Conservation (phyloP, 2,113 vertebrate species). For the Pomatostomus ruficeps region DNA sequence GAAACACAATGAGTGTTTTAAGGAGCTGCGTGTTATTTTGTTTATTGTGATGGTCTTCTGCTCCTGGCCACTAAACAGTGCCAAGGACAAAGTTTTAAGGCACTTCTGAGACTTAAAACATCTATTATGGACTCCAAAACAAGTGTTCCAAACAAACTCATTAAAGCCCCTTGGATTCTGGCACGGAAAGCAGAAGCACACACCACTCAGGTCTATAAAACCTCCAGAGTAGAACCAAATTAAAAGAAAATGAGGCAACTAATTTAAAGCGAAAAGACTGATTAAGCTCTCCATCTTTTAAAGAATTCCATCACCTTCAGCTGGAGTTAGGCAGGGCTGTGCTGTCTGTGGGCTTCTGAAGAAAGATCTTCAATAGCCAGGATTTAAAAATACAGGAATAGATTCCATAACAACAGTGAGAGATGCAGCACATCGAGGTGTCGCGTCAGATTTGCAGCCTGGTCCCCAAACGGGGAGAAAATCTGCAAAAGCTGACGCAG, state of each 20-base stretch:
- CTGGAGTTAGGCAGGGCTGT: background rate
- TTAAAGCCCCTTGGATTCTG: background rate
- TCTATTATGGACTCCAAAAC: background rate
- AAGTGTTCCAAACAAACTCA: background rate
- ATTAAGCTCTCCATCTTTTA: background rate
- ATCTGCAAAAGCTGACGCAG: background rate
- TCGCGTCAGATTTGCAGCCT: background rate
- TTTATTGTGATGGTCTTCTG: background rate
- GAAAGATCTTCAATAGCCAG: background rate
- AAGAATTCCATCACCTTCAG: background rate
- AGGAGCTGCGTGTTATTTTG: background rate
- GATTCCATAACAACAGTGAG: background rate
- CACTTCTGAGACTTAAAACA: background rate
- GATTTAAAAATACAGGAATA: background rate
- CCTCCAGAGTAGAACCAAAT: background rate
- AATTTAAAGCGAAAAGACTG: background rate
- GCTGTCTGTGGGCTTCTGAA: background rate
- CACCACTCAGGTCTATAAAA: background rate
- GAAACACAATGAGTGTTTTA: background rate
- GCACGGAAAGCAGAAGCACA: background rate
- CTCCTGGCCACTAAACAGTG: background rate
- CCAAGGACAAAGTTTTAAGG: background rate
- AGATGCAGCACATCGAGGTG: background rate
- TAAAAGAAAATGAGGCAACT: background rate
- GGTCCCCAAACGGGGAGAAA: background rate